These are phyloP conservation scores for Pelusios castaneus DNA, from an alignment of 2,113 vertebrate species.

Conservation along the genomic window DNA sequence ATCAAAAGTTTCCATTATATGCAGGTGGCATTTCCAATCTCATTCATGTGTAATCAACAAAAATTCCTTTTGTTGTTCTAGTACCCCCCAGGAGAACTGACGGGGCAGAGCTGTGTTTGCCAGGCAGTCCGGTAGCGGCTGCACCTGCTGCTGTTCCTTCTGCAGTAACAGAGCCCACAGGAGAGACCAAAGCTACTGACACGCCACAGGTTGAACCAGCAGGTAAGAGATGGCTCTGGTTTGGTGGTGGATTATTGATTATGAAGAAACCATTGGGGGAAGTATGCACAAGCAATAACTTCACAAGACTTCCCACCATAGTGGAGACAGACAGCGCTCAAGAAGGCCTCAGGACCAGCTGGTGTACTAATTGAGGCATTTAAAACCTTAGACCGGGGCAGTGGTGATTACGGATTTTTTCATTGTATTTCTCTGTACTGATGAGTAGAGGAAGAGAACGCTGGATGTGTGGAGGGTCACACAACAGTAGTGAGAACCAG, in stretches of 20 bases:
- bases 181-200: neutral
- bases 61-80: neutral
- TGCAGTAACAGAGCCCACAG: fast-evolving
- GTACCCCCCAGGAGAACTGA: slow-evolving; percentile 7
- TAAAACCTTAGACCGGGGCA: neutral
- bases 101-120: neutral
- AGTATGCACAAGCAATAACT: neutral
- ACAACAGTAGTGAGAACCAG: neutral
- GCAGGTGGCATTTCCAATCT: neutral
- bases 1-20: fast-evolving
- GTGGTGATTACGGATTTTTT: neutral
- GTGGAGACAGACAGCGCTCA: neutral
- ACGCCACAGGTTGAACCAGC: fast-evolving
- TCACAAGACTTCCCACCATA: neutral
- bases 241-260: neutral
- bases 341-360: neutral
- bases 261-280: neutral
- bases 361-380: neutral
- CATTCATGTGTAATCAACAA: neutral
- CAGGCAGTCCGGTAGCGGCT: neutral
- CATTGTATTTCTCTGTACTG: neutral
- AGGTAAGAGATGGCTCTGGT: neutral
- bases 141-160: fast-evolving
- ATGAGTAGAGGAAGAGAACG: neutral
- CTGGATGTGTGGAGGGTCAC: neutral